Conservation (phyloP, 2,113 vertebrate genomes). For the Miniopterus natalensis region DNA sequence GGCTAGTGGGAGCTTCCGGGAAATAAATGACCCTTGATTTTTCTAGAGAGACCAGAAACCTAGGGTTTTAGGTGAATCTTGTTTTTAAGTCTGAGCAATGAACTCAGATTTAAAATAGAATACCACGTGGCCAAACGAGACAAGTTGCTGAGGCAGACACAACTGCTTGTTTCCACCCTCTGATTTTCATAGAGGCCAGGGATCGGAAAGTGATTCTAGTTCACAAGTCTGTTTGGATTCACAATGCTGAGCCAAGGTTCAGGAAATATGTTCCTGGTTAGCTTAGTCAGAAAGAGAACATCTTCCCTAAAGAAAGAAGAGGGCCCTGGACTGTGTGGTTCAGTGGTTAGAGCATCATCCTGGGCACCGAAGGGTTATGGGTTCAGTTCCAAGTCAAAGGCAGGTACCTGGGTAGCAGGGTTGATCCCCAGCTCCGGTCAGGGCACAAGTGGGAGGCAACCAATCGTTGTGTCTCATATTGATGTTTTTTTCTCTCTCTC, state of each 20-base stretch:
- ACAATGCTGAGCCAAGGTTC: background rate
- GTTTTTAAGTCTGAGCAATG: background rate
- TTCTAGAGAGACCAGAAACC: background rate
- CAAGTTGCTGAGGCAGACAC: background rate
- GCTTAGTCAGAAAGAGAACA: conserved; percentile 20
- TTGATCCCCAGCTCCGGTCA: too few species aligned
- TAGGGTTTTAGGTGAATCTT: background rate
- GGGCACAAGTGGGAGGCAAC: too few species aligned
- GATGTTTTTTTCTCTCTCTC: too few species aligned
- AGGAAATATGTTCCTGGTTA: background rate
- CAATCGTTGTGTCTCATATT: too few species aligned
- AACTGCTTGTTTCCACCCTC: background rate
- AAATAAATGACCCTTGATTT: background rate
- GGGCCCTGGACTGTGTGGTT: background rate
- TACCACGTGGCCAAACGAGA: background rate
- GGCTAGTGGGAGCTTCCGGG: background rate
- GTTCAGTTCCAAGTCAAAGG: too few species aligned
- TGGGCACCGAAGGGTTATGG: too few species aligned
- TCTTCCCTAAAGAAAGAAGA: conserved; percentile 32
- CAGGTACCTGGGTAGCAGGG: too few species aligned
- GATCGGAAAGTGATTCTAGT: background rate
- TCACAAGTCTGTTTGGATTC: background rate
- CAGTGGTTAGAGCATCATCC: too few species aligned
- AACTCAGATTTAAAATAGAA: conserved; percentile 30
- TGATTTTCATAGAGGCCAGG: background rate